Percentiles rank a stretch among this genome's conserved stretches.
Evolutionary conservation across 2,888 invertebrate species (phyloP).

Genomic region (Acanthacorydalis orientalis): DNA sequence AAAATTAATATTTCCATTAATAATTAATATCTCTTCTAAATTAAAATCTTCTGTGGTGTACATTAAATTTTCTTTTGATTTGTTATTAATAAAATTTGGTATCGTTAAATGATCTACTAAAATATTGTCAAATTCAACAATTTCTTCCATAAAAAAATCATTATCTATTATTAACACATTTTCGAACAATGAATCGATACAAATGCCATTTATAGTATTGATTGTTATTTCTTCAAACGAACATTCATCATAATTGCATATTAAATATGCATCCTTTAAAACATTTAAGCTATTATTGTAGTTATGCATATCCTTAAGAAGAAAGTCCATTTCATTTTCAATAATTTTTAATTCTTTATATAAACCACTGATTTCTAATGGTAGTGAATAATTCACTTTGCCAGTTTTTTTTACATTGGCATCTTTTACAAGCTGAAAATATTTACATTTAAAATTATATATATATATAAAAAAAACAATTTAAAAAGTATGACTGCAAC

Average conservation of each 20-base stretch:
- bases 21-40: constrained; percentile 14
- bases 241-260: constrained; percentile 7
- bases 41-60: constrained; percentile 12
- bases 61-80: constrained; percentile 14
- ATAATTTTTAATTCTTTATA: no score
- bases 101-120: constrained; percentile 15
- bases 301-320: no score
- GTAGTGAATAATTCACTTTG: no score
- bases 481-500: no score
- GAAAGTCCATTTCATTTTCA: no score
- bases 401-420: no score
- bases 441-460: no score
- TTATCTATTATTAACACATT: constrained; percentile 16
- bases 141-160: constrained; percentile 14
- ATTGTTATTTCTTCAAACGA: constrained; percentile 15
- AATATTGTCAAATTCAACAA: constrained; percentile 17
- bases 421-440: no score
- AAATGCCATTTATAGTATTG: constrained; percentile 15
- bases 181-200: constrained; percentile 14
- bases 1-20: constrained; percentile 18
- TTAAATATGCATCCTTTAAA: constrained; percentile 6
- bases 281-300: no score
- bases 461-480: no score
- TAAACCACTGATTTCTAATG: no score
- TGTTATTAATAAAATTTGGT: constrained; percentile 17